phyloP scores from a whole-genome alignment of 2,888 invertebrate genomes.

The Amphiduros pacificus region DNA sequence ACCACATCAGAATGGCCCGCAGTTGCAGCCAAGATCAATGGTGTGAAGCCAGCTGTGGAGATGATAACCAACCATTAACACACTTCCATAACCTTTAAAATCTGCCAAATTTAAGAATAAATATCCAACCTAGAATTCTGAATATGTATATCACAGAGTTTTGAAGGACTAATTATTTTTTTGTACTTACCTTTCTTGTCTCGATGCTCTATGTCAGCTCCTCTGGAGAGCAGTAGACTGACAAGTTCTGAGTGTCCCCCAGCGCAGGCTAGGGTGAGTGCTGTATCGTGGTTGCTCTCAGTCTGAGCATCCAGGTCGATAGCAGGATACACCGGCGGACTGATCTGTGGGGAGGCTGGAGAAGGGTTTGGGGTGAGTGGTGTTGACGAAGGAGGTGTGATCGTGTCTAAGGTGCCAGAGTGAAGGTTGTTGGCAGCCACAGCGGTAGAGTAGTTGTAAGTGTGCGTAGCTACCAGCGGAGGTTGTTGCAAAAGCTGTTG shows the following conservation, averaged over 20 bases:
- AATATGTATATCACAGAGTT: background rate
- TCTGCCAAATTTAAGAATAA: no score
- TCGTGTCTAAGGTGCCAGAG: conserved; percentile 33
- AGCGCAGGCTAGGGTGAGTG: conserved; percentile 93
- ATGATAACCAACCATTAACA: no score
- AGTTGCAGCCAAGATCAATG: conserved; percentile 93
- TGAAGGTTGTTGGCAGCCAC: conserved; percentile 6
- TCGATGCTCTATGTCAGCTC: conserved; percentile 95
- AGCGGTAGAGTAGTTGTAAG: background rate
- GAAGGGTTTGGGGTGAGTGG: conserved; percentile 50
- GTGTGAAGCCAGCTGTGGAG: conserved; percentile 78
- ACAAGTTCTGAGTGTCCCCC: conserved; percentile 92
- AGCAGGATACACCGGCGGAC: conserved; percentile 60
- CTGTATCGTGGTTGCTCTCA: conserved; percentile 98
- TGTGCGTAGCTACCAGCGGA: background rate
- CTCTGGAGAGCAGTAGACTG: conserved; percentile 84
- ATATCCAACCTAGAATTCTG: no score
- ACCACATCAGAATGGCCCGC: conserved; percentile 89
- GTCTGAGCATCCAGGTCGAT: conserved; percentile 94
- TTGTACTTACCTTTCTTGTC: conserved; percentile 77
- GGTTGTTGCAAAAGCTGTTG: conserved; percentile 8
- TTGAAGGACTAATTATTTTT: background rate
- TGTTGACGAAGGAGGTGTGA: conserved; percentile 45
- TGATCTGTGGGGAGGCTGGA: conserved; percentile 41
- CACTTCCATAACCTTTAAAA: no score